Percentiles rank a stretch among this genome's conserved stretches.
Conservation (phyloP, 2,113 vertebrate genomes). For the Percina caprodes region DNA sequence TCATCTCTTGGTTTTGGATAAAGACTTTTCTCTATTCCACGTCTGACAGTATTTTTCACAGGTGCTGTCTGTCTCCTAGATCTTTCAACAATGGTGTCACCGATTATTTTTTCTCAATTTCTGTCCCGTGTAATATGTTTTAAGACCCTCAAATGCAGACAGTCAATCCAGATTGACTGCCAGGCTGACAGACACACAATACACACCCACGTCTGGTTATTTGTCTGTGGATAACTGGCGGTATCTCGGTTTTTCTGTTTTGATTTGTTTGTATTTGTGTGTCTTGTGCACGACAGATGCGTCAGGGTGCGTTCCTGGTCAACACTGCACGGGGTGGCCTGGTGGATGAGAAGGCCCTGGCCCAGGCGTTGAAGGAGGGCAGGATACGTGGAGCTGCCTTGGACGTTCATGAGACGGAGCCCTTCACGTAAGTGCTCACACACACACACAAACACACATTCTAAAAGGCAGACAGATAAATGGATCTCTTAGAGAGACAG, state of each 20-base stretch:
- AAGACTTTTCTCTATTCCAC: slow-evolving; percentile 48
- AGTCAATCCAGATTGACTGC: slow-evolving; percentile 32
- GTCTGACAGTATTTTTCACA: slow-evolving; percentile 54
- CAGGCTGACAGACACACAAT: slow-evolving; percentile 14
- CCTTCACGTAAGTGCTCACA: slow-evolving; percentile 87
- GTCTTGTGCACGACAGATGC: slow-evolving; percentile 86
- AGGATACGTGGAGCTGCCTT: slow-evolving; percentile 97
- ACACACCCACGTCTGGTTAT: neutral
- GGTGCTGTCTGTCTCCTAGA: slow-evolving; percentile 36
- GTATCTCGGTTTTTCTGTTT: neutral
- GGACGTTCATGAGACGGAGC: slow-evolving; percentile 96
- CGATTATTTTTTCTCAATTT: neutral
- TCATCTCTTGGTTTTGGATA: slow-evolving; percentile 54
- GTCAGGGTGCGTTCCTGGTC: slow-evolving; percentile 97
- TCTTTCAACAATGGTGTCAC: slow-evolving; percentile 45
- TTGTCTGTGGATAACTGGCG: neutral
- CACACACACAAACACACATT: neutral
- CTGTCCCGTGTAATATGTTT: slow-evolving; percentile 14
- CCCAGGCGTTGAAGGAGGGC: slow-evolving; percentile 97
- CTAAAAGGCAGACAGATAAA: neutral
- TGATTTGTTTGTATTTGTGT: slow-evolving; percentile 22
- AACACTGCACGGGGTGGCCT: slow-evolving; percentile 96
- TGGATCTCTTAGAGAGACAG: neutral
- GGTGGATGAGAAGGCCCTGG: slow-evolving; percentile 97
- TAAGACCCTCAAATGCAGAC: slow-evolving; percentile 28